Base-by-base conservation (phyloP, 1,140 invertebrate genomes). In the Fopius arisanus region DNA sequence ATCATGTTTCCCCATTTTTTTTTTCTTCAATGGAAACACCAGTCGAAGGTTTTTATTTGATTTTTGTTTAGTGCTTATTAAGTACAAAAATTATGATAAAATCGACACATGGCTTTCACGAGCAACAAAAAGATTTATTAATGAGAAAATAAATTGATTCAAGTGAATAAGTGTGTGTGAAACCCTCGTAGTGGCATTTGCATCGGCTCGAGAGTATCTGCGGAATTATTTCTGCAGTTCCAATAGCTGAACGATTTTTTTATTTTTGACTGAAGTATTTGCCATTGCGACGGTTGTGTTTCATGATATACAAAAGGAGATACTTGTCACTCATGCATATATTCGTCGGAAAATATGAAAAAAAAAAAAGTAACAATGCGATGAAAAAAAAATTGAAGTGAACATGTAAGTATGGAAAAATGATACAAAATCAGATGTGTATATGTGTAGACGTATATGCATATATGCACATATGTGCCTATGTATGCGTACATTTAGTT, bases 121-220 rank as follows among this genome's bases (percentile, higher is more conserved):
- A 43, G 33, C 29, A 26, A 65, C 33, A 65, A 23, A 65, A 65
- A 48, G 43, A 48, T 48, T 48, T 19, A 67, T 41, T 41, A 67
- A 41, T 26, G 5, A 48, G 14, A 67, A 23, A 41, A 43, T 26
- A 40, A 40, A 67, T 21, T 43, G 37, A 41, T 43, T 9, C 9
- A 67, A 67, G 21, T 33, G 29, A 65, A n/a, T 65, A 16, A 3
- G 62, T 65, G 62, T 59, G 40, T 74, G 72, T 76, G 70, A 73
- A 76, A 76, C 75, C 72, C 48, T 73, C 71, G 71, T 76, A 76
- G 72, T 73, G 75, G 71, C 75, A 76, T 76, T 73, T 76, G 43
- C 75, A 76, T 73, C 67, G 37, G 72, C 48, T 69, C 6, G 43
- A 14, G 37, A 65, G 3, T 31, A 41, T 70, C 65, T 70, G 43